Evolutionary conservation across 2,113 vertebrate genomes (phyloP), one percentile per base, ranked within the genome.

Genomic region (Tachysurus vachellii): DNA sequence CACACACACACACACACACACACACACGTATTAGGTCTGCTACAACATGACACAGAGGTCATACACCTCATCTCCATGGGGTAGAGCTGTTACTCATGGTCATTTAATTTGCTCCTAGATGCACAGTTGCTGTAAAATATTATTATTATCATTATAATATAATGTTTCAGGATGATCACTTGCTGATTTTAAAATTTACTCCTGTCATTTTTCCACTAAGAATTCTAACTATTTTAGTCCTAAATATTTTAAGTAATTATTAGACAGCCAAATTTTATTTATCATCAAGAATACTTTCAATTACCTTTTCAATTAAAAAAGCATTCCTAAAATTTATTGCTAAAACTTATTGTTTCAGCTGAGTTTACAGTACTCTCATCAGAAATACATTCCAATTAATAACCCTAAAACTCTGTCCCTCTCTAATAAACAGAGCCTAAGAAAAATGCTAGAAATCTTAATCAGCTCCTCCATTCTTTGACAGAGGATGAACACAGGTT

Each of bases 391-490:
- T 36, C 11, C 54, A 28, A 1, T 56, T 70, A 44, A 42, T 12
- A 8, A 19, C 14, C 44, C 42, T 36, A 85, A 42, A 47, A 31
- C 19, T 16, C 26, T 31, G 1, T 66, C 59, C 9, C 14, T 19
- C 28, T 42, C n/a, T 28, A 26, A n/a, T 31, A 28, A 53, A 68
- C 47, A 61, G 14, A 47, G 12, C 23, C 36, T 2, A 13, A 42
- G 54, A 57, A 54, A 71, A 64, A 86, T 44, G 23, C 36, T 61
- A 42, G 42, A 76, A 64, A 42, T 71, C 28, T 61, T 87, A 50
- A 82, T 75, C 23, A 75, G 26, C 16, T 0, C 36, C 54, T 83
- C 28, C 28, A 76, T 64, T 64, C 62, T 53, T 83, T 16, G 80
- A 16, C 80, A 5, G 54, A 28, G 4, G 70, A 82, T 82, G 36